Base-by-base conservation (phyloP, 2,113 vertebrate genomes). In the Acrocephalus arundinaceus region DNA sequence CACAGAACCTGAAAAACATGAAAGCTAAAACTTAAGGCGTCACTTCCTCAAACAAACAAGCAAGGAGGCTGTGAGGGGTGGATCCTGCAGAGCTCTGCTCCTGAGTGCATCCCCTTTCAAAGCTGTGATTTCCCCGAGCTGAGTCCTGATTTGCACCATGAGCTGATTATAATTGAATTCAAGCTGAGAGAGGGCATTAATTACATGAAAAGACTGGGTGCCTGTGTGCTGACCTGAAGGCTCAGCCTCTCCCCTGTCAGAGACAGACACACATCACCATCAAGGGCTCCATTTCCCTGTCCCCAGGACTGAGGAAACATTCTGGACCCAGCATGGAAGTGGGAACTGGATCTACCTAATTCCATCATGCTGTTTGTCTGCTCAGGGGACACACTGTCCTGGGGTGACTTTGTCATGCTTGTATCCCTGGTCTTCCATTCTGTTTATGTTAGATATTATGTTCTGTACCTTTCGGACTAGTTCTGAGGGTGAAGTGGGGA, bases 261-360 rank as follows among this genome's bases (percentile, higher is more conserved):
- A 49, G 16, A 35, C 23, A 52, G 33, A 55, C 49, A 23, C 13
- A 33, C 52, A n/a, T 8, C 3, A 17, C 41, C 30, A 15, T 0
- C 6, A 46, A 45, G 43, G 81, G 30, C 24, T 48, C n/a, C 49
- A 25, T 31, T 45, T 74, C 74, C 70, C 33, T 27, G 43, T 70
- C 41, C 51, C 30, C 2, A 0, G 23, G 58, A 52, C 58, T 49
- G 24, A 65, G 51, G 45, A 71, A 61, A 37, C 30, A 4, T 6
- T 1, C 22, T 30, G 28, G 48, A 30, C 18, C 41, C 0, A 0
- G 25, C 22, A 2, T 0, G 3, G 17, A 30, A 10, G 6, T 7
- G 61, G 22, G 51, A 78, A 18, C 13, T 25, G 31, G 15, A 43
- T 41, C 13, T 54, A 4, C 20, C 4, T 3, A 2, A 5, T 25